These are phyloP conservation scores for Probaryconus sp. DNA, from an alignment of 1,140 invertebrate genomes.

Conservation along the genomic window DNA sequence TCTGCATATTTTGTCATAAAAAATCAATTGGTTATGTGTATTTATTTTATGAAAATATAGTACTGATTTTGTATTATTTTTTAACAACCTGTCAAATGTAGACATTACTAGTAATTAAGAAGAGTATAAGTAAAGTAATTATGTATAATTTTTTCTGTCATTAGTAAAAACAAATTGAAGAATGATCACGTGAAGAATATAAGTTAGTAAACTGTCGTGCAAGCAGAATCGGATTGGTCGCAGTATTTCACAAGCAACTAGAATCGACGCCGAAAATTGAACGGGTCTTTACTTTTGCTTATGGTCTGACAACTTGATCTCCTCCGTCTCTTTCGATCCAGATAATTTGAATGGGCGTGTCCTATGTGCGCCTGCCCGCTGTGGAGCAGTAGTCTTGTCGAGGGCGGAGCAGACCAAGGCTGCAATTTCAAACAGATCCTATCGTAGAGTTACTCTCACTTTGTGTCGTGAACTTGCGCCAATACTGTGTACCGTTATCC, in stretches of 20 bases:
- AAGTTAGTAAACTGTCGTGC: too few species aligned
- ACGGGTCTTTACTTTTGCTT: constrained; percentile 31
- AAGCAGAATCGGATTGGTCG: constrained; percentile 33
- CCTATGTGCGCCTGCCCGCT: constrained; percentile 42
- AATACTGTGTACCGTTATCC: constrained; percentile 45
- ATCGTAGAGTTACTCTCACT: constrained; percentile 64
- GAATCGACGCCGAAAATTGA: constrained; percentile 38
- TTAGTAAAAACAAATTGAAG: too few species aligned
- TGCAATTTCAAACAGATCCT: constrained; percentile 47
- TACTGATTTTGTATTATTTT: too few species aligned
- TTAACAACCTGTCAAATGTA: too few species aligned
- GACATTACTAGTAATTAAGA: too few species aligned
- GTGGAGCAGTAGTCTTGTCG: too few species aligned
- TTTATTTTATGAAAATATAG: too few species aligned
- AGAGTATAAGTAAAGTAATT: too few species aligned
- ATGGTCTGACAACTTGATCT: constrained; percentile 21
- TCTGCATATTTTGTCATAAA: too few species aligned
- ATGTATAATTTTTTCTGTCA: too few species aligned
- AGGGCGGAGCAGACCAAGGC: constrained; percentile 55
- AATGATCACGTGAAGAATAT: too few species aligned
- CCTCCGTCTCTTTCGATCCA: constrained; percentile 27
- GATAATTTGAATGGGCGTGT: constrained; percentile 34
- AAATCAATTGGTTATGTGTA: too few species aligned
- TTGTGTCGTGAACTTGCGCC: constrained; percentile 63
- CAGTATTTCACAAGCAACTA: constrained; percentile 13